These are phyloP conservation scores for Knipowitschia caucasica DNA, from an alignment of 2,797 vertebrate species.

Conservation along the genomic window DNA sequence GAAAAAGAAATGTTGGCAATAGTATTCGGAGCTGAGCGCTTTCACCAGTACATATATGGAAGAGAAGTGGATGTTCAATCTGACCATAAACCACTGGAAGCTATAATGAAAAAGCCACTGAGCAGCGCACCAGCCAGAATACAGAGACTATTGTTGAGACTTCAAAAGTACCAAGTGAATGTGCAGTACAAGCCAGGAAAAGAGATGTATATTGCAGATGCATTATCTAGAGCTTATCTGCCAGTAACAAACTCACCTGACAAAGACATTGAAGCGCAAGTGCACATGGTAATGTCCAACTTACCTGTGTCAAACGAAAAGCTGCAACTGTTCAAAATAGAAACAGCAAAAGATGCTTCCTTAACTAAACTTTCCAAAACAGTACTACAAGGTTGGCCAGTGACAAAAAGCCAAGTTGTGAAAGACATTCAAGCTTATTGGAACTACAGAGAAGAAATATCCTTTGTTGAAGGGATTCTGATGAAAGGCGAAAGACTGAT, in stretches of 20 bases:
- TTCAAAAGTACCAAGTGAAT: too few relatives aligned
- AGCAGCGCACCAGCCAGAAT: slow-evolving; percentile 18
- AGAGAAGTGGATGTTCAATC: slow-evolving; percentile 7
- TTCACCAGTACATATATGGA: slow-evolving; percentile 20
- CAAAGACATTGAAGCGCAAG: too few relatives aligned
- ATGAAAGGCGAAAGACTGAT: background rate
- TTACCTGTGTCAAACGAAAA: background rate
- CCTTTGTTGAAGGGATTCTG: background rate
- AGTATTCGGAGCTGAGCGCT: slow-evolving; percentile 14
- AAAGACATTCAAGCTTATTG: background rate
- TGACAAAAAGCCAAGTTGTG: background rate
- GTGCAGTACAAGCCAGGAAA: too few relatives aligned
- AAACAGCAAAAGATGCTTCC: background rate
- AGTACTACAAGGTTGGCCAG: background rate
- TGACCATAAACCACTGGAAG: slow-evolving; percentile 24
- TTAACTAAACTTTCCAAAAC: background rate
- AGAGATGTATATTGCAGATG: too few relatives aligned
- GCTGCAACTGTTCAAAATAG: background rate
- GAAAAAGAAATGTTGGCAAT: background rate
- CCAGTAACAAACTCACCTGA: too few relatives aligned
- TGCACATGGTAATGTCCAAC: too few relatives aligned
- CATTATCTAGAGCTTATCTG: too few relatives aligned
- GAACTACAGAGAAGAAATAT: background rate
- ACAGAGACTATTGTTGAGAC: too few relatives aligned
- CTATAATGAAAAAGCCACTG: slow-evolving; percentile 8